Base-by-base conservation (phyloP, 2,797 vertebrate species). In the Oceanodroma leucorhoa region DNA sequence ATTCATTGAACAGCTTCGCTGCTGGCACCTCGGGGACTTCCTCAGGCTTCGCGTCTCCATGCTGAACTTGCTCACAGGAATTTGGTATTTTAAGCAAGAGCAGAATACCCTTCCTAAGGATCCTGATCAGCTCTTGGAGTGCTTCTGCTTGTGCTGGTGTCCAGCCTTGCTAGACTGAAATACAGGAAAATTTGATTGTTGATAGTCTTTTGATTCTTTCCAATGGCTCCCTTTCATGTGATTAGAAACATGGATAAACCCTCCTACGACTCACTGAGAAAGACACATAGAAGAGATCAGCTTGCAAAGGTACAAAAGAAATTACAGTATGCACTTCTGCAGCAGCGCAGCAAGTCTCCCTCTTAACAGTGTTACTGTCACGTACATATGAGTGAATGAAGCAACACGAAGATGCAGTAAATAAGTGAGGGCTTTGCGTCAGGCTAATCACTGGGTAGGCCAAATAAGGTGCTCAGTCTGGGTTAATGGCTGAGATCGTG, bases 401-500 rank as follows among this genome's bases (percentile, higher is more conserved):
- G 82, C 67, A 45, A 34, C 32, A 13, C 0, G 0, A 79, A 57
- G 58, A 30, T 0, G 0, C n/a, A 32, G 55, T 60, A 57, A 73
- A 60, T 80, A 87, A 77, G 21, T 9, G 15, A 89, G 29, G 30
- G 22, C 36, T 95, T 87, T 87, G 83, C n/a, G 4, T 89, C 77
- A 87, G 69, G n/a, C 54, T 92, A 86, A 86, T 87, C 70, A 64
- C 73, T 84, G 55, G 40, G 55, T 71, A 80, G 78, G 71, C 84
- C 58, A 85, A 65, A 79, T 58, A 84, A 85, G 46, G 51, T 83
- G 55, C 77, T 79, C 36, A 60, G 77, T 40, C 93, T 73, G 67
- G 17, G 24, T 50, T 89, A 81, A 67, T 84, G 65, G 57, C 60
- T 92, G 78, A 77, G 64, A 84, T 69, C 1, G 4, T 81, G 81